These are phyloP conservation scores for Phyllotis vaccarum DNA, from an alignment of 2,797 vertebrate species.

Conservation along the genomic window DNA sequence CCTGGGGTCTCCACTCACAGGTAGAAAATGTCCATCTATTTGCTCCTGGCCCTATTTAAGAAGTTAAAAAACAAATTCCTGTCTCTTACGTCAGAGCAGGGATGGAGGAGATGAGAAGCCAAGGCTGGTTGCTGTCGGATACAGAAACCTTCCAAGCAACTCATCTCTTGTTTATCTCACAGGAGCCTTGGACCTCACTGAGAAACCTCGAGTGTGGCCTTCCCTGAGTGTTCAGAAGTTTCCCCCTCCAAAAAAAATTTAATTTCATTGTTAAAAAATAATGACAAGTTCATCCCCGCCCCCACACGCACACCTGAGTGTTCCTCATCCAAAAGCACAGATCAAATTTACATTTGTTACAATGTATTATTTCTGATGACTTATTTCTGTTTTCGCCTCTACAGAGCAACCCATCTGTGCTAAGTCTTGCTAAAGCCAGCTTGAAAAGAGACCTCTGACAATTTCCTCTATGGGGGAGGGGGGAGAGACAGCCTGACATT, in stretches of 20 bases:
- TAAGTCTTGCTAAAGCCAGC: slow-evolving; percentile 79
- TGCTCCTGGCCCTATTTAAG: slow-evolving; percentile 75
- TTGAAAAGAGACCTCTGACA: slow-evolving; percentile 80
- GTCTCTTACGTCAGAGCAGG: slow-evolving; percentile 78
- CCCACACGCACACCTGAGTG: slow-evolving; percentile 15
- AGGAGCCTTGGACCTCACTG: slow-evolving; percentile 80
- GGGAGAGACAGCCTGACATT: slow-evolving; percentile 76
- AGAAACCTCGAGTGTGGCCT: slow-evolving; percentile 81
- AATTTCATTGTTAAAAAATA: slow-evolving; percentile 84
- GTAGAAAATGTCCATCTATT: neutral
- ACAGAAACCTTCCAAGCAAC: slow-evolving; percentile 81
- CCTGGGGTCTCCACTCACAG: neutral
- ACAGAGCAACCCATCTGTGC: slow-evolving; percentile 79
- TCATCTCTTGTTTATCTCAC: slow-evolving; percentile 85
- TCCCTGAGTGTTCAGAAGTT: slow-evolving; percentile 79
- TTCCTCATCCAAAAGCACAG: slow-evolving; percentile 79
- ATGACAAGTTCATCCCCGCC: too few species aligned
- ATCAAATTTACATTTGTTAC: slow-evolving; percentile 73
- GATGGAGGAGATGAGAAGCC: slow-evolving; percentile 83
- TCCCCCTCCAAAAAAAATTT: slow-evolving; percentile 82
- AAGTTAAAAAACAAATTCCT: slow-evolving; percentile 85
- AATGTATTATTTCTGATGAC: neutral
- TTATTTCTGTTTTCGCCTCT: slow-evolving; percentile 82
- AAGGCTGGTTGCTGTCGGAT: slow-evolving; percentile 81
- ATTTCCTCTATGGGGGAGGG: slow-evolving; percentile 75